Percentiles rank a stretch among this genome's conserved stretches.
Conservation (phyloP, 1,140 invertebrate species). For the Radopholus similis region DNA sequence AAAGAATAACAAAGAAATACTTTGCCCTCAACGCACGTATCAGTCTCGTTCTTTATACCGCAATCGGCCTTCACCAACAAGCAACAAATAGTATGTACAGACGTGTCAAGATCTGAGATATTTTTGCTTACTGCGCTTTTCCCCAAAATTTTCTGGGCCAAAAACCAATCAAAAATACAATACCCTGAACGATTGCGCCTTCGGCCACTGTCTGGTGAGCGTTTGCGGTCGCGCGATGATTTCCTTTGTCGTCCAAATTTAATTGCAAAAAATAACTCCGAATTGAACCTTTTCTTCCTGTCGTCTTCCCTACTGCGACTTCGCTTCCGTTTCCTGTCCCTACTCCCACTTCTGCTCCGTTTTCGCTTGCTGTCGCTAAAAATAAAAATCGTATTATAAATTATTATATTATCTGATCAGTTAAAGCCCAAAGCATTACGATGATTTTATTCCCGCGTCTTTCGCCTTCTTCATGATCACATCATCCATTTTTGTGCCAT, state of each 20-base stretch:
- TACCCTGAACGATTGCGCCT: constrained; percentile 27
- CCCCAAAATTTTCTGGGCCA: background rate
- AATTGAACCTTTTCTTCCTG: constrained; percentile 25
- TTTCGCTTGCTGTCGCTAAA: constrained; percentile 7
- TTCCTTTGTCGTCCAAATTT: constrained; percentile 16
- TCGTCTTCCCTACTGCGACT: constrained; percentile 32
- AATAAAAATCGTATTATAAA: no score
- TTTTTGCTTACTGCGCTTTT: background rate
- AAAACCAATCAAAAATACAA: background rate
- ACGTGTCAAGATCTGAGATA: constrained; percentile 9
- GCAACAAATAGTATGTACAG: background rate
- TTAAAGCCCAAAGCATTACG: background rate
- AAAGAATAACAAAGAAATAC: background rate
- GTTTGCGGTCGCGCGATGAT: constrained; percentile 17
- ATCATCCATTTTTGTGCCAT: constrained; percentile 25
- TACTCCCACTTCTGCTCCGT: constrained; percentile 15
- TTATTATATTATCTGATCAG: no score
- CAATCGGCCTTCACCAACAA: constrained; percentile 7
- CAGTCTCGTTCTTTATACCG: constrained; percentile 1
- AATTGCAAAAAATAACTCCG: constrained; percentile 15
- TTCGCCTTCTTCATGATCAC: constrained; percentile 33
- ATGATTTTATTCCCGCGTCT: constrained; percentile 8
- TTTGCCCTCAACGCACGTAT: background rate
- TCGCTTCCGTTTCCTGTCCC: constrained; percentile 25
- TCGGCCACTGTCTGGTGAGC: constrained; percentile 4